Conservation (phyloP, 2,888 invertebrate species). For the Stenolophus ochropezus region DNA sequence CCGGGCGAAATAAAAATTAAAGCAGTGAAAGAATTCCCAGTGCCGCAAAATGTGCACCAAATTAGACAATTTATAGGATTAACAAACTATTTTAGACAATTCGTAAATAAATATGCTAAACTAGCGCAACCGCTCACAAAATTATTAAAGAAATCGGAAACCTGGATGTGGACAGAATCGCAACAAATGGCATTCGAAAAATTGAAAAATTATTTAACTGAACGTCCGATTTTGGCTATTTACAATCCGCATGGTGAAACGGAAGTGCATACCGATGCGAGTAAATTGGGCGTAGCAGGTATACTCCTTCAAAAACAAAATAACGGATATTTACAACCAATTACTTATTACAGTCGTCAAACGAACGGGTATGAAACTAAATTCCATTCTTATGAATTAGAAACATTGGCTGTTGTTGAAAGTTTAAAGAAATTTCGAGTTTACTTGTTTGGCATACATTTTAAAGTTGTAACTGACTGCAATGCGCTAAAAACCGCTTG, state of each 20-base stretch:
- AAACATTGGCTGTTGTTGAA: no score
- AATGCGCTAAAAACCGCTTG: no score
- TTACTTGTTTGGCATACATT: no score
- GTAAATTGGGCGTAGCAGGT: conserved; percentile 65
- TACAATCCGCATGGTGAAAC: conserved; percentile 64
- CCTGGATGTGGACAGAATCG: conserved; percentile 59
- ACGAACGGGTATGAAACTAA: no score
- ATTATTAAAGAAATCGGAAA: conserved; percentile 53
- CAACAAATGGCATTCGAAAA: conserved; percentile 61
- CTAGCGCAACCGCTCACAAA: conserved; percentile 65
- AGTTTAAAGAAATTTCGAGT: no score
- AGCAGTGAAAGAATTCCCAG: conserved; percentile 50
- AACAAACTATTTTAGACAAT: conserved; percentile 66
- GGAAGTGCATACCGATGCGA: conserved; percentile 67
- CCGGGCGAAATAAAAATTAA: conserved; percentile 64
- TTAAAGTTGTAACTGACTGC: no score
- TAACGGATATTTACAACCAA: conserved; percentile 64
- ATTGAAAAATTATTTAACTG: conserved; percentile 55
- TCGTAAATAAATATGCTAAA: conserved; percentile 64
- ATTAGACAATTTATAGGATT: conserved; percentile 67
- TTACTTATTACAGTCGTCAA: conserved; percentile 68
- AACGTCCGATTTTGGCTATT: conserved; percentile 61
- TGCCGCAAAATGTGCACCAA: conserved; percentile 64
- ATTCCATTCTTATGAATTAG: no score
- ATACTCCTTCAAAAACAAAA: conserved; percentile 65